Conservation (phyloP, 2,888 invertebrate species). For the Cartodere bifasciata region DNA sequence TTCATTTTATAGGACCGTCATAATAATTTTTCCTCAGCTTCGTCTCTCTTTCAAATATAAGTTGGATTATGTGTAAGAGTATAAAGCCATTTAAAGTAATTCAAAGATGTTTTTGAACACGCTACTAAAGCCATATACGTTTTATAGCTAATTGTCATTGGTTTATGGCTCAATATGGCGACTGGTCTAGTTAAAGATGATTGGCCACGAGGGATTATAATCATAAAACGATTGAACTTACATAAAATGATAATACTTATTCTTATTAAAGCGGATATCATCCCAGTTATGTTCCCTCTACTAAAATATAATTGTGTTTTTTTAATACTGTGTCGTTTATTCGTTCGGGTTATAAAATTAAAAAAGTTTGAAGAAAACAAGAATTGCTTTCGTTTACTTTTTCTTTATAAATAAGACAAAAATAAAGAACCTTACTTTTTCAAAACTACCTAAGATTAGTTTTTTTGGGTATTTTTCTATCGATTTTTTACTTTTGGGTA, state of each 20-base stretch:
- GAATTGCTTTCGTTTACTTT: too few relatives aligned
- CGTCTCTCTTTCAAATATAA: neutral
- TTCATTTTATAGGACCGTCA: too few relatives aligned
- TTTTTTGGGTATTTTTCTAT: too few relatives aligned
- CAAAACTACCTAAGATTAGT: too few relatives aligned
- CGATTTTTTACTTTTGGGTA: too few relatives aligned
- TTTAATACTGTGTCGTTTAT: too few relatives aligned
- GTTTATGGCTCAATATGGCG: constrained; percentile 38
- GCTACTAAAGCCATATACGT: constrained; percentile 31
- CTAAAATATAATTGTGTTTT: constrained; percentile 32
- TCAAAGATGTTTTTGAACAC: constrained; percentile 25
- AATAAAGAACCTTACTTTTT: too few relatives aligned
- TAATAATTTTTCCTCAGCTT: too few relatives aligned
- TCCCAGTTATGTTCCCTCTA: constrained; percentile 23
- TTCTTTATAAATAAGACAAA: too few relatives aligned
- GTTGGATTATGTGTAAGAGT: constrained; percentile 1
- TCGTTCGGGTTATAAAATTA: too few relatives aligned
- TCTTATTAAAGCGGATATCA: constrained; percentile 24
- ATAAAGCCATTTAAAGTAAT: constrained; percentile 16
- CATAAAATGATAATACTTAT: constrained; percentile 30
- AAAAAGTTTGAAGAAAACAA: too few relatives aligned
- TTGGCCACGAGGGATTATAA: constrained; percentile 31
- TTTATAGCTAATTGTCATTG: constrained; percentile 38
- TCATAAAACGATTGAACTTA: constrained; percentile 29
- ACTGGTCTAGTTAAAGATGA: constrained; percentile 35